These are phyloP conservation scores for Nothobranchius furzeri DNA, from an alignment of 2,113 vertebrate genomes.

Conservation along the genomic window DNA sequence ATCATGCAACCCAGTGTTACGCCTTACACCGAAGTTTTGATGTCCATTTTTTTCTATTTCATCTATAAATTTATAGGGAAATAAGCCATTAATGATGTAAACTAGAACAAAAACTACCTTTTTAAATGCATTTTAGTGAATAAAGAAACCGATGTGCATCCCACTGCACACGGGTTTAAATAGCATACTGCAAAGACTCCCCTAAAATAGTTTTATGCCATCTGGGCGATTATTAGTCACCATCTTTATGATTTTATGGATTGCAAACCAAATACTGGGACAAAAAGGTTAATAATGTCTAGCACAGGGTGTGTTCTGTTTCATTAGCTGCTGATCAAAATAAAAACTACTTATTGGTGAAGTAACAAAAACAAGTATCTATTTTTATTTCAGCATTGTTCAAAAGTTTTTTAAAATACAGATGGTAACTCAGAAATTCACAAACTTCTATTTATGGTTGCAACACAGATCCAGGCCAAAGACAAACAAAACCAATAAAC, in stretches of 20 bases:
- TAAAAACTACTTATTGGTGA: slow-evolving; percentile 34
- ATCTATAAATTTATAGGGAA: slow-evolving; percentile 32
- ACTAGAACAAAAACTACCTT: slow-evolving; percentile 46
- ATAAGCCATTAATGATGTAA: slow-evolving; percentile 40
- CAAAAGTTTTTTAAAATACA: slow-evolving; percentile 55
- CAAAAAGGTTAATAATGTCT: slow-evolving; percentile 5
- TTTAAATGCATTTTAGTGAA: slow-evolving; percentile 13
- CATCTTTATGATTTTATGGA: slow-evolving; percentile 14
- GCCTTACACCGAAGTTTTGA: slow-evolving; percentile 14
- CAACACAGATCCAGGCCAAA: slow-evolving; percentile 55
- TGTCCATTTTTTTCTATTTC: slow-evolving; percentile 18
- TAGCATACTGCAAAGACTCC: background rate
- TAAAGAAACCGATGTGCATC: slow-evolving; percentile 24
- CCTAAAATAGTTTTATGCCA: background rate
- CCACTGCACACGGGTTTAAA: slow-evolving; percentile 6
- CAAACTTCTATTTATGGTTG: slow-evolving; percentile 48
- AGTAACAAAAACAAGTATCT: slow-evolving; percentile 42
- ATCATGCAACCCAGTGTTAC: slow-evolving; percentile 25
- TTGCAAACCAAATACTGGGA: slow-evolving; percentile 28
- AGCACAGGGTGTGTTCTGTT: slow-evolving; percentile 12
- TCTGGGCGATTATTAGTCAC: background rate
- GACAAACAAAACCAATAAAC: slow-evolving; percentile 42
- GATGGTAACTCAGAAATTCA: slow-evolving; percentile 63
- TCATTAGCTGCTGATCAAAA: slow-evolving; percentile 40
- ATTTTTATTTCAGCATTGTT: slow-evolving; percentile 51